These are phyloP conservation scores for Romanomermis culicivorax DNA, from an alignment of 2,888 invertebrate genomes.

Conservation along the genomic window DNA sequence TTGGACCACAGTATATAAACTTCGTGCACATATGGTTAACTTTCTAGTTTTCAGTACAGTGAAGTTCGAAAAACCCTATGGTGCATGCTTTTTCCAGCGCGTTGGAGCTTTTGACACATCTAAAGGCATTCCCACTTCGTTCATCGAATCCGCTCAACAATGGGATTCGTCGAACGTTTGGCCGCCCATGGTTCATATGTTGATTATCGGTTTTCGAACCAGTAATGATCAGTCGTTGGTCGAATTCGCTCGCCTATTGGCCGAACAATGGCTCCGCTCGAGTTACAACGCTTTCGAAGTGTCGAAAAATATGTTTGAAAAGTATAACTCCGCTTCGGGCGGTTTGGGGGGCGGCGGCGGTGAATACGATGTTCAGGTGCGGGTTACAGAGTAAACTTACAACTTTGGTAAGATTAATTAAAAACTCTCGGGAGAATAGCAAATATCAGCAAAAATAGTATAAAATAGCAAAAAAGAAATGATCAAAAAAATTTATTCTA, in stretches of 20 bases:
- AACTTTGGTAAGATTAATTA: too few species aligned
- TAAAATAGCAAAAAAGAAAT: too few species aligned
- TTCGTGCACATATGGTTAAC: too few species aligned
- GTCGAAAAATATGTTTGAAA: constrained; percentile 32
- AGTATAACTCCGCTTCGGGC: constrained; percentile 40
- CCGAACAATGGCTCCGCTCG: constrained; percentile 28
- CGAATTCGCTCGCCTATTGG: constrained; percentile 22
- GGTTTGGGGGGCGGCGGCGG: constrained; percentile 30
- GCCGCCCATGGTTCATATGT: constrained; percentile 27
- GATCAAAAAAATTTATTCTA: too few species aligned
- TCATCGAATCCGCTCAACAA: constrained; percentile 29
- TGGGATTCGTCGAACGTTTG: constrained; percentile 33
- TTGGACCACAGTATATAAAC: too few species aligned
- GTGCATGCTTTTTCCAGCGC: constrained; percentile 13
- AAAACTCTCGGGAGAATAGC: too few species aligned
- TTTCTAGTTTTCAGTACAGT: not conserved
- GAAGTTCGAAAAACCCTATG: too few species aligned
- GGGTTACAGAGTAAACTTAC: too few species aligned
- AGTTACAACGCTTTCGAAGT: constrained; percentile 27
- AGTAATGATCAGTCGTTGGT: not conserved
- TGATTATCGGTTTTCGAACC: constrained; percentile 20
- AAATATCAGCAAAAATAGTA: too few species aligned
- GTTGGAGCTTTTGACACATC: constrained; percentile 27
- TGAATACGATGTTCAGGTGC: constrained; percentile 31
- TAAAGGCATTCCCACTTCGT: constrained; percentile 30